Conservation (phyloP, 2,888 invertebrate species). For the Stegophylla sp. region DNA sequence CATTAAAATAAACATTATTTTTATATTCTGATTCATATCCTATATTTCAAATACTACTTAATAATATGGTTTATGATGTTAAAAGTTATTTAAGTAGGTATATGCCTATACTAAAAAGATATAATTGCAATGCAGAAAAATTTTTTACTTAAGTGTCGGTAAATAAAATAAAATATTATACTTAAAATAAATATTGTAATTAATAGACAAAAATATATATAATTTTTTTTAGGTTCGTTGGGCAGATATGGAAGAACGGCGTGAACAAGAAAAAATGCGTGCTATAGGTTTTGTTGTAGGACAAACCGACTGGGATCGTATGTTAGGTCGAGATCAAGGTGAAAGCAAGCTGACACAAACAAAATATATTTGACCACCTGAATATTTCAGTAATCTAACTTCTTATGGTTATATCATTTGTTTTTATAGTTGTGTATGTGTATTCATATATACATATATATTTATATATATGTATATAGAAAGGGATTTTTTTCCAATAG, state of each 20-base stretch:
- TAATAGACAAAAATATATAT: too few species aligned
- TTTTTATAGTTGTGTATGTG: background rate
- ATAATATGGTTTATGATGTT: too few species aligned
- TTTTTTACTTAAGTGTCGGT: too few species aligned
- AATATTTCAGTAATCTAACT: background rate
- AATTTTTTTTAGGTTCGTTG: constrained; percentile 82
- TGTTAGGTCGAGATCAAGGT: constrained; percentile 91
- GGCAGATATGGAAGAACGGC: constrained; percentile 95
- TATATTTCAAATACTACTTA: too few species aligned
- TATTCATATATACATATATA: background rate
- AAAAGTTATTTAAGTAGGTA: too few species aligned
- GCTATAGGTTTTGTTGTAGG: constrained; percentile 97
- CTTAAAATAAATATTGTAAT: too few species aligned
- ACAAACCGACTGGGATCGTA: constrained; percentile 93
- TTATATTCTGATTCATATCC: too few species aligned
- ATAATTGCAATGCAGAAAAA: too few species aligned
- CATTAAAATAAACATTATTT: too few species aligned
- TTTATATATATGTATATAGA: constrained; percentile 2
- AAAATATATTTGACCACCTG: constrained; percentile 78
- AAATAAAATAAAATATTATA: too few species aligned
- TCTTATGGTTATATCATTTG: background rate
- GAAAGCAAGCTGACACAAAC: constrained; percentile 89
- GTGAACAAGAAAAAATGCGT: constrained; percentile 88
- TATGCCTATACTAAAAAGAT: too few species aligned
- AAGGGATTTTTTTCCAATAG: background rate